Evolutionary conservation across 2,888 invertebrate genomes (phyloP), one percentile per base, ranked within the genome.

Genomic region (Rosalia funebris): DNA sequence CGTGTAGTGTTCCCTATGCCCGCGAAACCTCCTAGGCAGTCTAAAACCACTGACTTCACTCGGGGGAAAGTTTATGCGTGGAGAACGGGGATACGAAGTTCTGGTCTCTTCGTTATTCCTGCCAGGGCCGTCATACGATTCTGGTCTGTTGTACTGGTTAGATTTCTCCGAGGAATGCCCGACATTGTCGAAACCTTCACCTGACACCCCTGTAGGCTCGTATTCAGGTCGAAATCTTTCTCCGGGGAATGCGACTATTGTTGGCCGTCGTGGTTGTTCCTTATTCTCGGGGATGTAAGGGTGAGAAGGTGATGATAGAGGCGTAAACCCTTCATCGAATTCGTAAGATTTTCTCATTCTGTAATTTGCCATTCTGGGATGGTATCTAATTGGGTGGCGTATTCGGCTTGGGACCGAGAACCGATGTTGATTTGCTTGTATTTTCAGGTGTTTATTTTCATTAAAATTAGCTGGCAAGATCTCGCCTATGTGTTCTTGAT

Each of bases 401-500:
- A 20, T 1, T 12, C 34, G 32, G 11, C 53, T 50, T 36, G 42
- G 9, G n/a, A 53, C 32, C 1, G 56, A 47, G 31, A 65, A 59
- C 34, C 56, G 53, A 41, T 53, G 58, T 7, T 45, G 25, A 1
- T 36, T 31, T 4, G 39, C 20, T 4, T 46, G 55, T 34, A 71
- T 62, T 15, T 73, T 66, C n/a, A n/a, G n/a, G n/a, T n/a, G n/a
- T n/a, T n/a, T n/a, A n/a, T n/a, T n/a, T n/a, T n/a, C n/a, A n/a
- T n/a, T n/a, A 57, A 73, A 79, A 65, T 75, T 68, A 1, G 76
- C 64, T 4, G 80, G 80, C 46, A 82, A 63, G 45, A 82, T 82
- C 69, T 82, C 81, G 1, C 81, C 81, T 39, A 82, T 81, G 54
- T 82, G 81, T 63, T 82, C 81, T 44, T 79, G 69, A 37, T 75